Conservation (phyloP, 2,113 vertebrate species). For the Peucedramus taeniatus region DNA sequence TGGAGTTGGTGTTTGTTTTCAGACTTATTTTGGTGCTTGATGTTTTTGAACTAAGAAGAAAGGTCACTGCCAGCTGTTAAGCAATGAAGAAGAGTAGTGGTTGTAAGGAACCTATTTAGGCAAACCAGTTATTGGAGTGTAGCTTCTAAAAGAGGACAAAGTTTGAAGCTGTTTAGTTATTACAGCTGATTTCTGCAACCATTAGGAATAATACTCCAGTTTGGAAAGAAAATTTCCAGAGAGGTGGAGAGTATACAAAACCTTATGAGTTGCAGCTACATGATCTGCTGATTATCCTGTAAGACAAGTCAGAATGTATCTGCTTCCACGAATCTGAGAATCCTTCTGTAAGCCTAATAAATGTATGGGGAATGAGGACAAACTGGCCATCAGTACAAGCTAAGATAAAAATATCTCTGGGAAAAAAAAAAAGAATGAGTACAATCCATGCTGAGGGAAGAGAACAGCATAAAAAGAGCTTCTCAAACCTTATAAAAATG, state of each 20-base stretch:
- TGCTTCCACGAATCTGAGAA: not conserved
- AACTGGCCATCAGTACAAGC: not conserved
- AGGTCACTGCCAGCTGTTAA: not conserved
- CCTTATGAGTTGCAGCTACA: not conserved
- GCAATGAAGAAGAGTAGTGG: not conserved
- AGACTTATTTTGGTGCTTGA: slow-evolving; percentile 4
- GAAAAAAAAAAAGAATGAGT: not conserved
- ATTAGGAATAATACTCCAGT: not conserved
- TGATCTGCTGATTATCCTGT: not conserved
- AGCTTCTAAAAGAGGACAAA: not conserved
- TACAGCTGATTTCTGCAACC: not conserved
- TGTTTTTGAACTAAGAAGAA: not conserved
- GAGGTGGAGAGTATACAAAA: not conserved
- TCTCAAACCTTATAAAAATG: not conserved
- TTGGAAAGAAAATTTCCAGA: not conserved
- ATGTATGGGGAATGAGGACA: not conserved
- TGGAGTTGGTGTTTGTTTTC: not conserved
- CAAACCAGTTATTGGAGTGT: not conserved
- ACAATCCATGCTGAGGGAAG: not conserved
- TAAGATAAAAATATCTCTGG: not conserved
- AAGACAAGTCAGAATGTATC: not conserved
- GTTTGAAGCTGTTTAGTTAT: not conserved
- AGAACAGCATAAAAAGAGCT: not conserved
- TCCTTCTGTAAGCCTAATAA: not conserved
- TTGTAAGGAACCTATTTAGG: not conserved